Percentiles rank a stretch among this genome's conserved stretches.
Evolutionary conservation across 2,113 vertebrate genomes (phyloP).

Genomic region (Sebastes schlegelii): DNA sequence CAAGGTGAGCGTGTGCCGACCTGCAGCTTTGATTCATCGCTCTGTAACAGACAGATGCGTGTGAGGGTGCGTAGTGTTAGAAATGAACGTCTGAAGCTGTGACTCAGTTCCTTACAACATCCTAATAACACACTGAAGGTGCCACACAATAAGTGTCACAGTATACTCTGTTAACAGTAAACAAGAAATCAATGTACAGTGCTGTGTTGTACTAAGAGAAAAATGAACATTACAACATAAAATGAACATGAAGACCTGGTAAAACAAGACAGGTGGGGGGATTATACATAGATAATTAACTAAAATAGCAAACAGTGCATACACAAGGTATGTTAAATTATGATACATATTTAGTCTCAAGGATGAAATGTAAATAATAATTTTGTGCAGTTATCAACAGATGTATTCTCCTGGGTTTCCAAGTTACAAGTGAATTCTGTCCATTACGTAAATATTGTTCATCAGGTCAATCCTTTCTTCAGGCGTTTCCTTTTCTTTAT

Average conservation of each 20-base stretch:
- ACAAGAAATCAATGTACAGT: background rate
- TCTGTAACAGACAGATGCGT: background rate
- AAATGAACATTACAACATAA: background rate
- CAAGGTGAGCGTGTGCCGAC: constrained; percentile 84
- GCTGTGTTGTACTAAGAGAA: background rate
- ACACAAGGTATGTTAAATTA: too few relatives aligned
- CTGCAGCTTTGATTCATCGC: background rate
- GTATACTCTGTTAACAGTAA: background rate
- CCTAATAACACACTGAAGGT: background rate
- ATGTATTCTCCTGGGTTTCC: background rate
- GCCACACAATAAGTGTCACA: background rate
- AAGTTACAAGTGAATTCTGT: background rate
- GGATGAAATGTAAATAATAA: too few relatives aligned
- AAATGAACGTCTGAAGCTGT: background rate
- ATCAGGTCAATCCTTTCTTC: background rate
- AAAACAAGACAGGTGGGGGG: background rate
- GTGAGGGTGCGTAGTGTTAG: background rate
- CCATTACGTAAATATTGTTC: background rate
- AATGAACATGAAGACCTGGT: background rate
- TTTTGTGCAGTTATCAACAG: background rate
- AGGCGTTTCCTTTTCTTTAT: too few relatives aligned
- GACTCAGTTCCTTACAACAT: background rate
- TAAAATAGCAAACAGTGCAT: too few relatives aligned
- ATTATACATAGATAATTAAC: background rate
- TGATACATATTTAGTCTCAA: too few relatives aligned